These are phyloP conservation scores for Papilio xuthus DNA, from an alignment of 1,140 invertebrate species.

Conservation along the genomic window DNA sequence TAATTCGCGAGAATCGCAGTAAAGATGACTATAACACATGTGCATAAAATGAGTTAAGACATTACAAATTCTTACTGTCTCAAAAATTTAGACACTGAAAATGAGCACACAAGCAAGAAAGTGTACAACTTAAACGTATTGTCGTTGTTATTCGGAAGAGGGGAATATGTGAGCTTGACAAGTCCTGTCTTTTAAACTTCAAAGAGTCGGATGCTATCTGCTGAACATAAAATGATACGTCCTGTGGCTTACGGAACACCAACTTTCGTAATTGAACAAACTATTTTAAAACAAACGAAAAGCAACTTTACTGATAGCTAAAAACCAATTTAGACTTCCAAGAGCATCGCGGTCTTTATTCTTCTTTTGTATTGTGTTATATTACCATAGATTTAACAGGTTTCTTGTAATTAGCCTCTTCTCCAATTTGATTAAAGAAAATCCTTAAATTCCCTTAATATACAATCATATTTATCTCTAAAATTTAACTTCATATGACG, in stretches of 20 bases:
- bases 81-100: not conserved
- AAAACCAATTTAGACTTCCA: not conserved
- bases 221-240: conserved; percentile 28
- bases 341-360: not conserved
- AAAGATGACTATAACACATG: not conserved
- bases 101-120: not conserved
- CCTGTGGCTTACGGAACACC: not conserved
- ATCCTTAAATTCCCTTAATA: no score
- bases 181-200: not conserved
- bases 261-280: conserved; percentile 5
- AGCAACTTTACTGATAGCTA: not conserved
- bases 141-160: not conserved
- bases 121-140: not conserved
- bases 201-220: conserved; percentile 50
- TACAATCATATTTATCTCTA: no score
- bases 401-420: no score
- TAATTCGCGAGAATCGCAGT: not conserved
- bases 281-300: not conserved
- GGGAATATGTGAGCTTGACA: not conserved
- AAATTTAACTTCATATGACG: no score
- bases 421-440: no score
- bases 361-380: no score
- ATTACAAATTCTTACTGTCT: no score
- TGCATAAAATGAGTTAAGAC: not conserved
- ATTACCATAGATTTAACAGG: no score